Evolutionary conservation across 2,888 invertebrate species (phyloP), one percentile per base, ranked within the genome.

Genomic region (Lithodes maja): DNA sequence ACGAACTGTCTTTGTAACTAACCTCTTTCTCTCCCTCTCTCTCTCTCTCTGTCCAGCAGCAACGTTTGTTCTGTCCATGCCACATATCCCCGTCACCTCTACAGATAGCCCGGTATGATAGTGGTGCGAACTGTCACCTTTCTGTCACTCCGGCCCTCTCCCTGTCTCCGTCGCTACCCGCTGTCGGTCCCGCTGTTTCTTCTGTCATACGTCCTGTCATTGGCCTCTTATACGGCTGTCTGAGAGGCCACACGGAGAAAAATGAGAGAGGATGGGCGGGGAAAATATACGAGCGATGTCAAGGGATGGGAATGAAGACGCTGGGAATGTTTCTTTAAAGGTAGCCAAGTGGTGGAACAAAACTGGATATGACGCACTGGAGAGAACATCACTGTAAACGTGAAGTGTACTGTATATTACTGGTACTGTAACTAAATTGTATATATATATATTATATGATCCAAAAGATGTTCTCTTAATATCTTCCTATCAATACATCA

Each of bases 61-160:
- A 33, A 33, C 33, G 33, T 33, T 33, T 33, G 33, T 33, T 33
- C 33, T 33, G 12, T 78, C 78, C 80, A n/a, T 53, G 78, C 52
- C n/a, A 2, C n/a, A 79, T 53, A 52, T 12, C 12, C 15, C 85
- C 17, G 68, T 85, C 85, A 85, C 49, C 79, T 52, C 3, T 17
- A 55, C 49, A 50, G 71, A 79, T 83, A 77, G 83, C 17, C 3
- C 3, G 33, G 17, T 5, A 49, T 54, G 87, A 87, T 87, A 87
- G 49, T 82, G 82, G 82, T 61, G 77, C 49, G 53, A 49, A 69
- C 54, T 87, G 87, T 87, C 82, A 82, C 17, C 52, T 82, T 74
- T 75, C 86, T 86, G 86, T 86, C 86, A 74, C 80, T 81, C 69
- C 53, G 50, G 74, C 74, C 83, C 69, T 50, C 61, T 68, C 52